Percentiles rank a stretch among this genome's conserved stretches.
Conservation (phyloP, 2,797 vertebrate species). For the Borostomias antarcticus region DNA sequence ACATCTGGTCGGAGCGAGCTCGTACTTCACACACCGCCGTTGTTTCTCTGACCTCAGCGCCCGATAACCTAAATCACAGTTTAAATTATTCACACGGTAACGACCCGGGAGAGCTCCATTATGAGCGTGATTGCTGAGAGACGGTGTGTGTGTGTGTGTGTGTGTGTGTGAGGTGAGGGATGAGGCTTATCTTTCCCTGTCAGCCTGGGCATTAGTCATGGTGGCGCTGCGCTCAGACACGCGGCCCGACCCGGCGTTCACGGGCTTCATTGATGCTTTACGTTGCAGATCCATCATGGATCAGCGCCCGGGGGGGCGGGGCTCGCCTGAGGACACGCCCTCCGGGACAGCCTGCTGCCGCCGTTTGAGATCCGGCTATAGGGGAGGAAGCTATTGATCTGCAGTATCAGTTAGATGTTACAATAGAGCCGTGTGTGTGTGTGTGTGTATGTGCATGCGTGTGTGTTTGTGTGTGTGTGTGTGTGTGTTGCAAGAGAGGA, state of each 20-base stretch:
- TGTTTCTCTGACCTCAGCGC: constrained; percentile 63
- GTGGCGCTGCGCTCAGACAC: constrained; percentile 86
- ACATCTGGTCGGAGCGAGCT: constrained; percentile 19
- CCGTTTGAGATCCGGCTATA: constrained; percentile 46
- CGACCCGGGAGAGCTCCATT: constrained; percentile 93
- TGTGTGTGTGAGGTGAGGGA: constrained; percentile 91
- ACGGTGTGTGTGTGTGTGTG: constrained; percentile 86
- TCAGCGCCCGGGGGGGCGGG: constrained; percentile 73
- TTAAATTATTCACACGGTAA: constrained; percentile 92
- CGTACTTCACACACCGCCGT: constrained; percentile 49
- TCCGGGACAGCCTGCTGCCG: constrained; percentile 65
- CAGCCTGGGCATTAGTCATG: constrained; percentile 95
- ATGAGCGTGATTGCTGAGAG: constrained; percentile 99
- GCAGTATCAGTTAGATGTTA: too few relatives aligned
- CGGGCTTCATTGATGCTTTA: constrained; percentile 93
- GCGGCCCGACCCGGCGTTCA: constrained; percentile 83
- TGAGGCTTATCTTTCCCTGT: constrained; percentile 98
- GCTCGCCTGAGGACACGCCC: constrained; percentile 83
- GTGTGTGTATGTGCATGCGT: too few relatives aligned
- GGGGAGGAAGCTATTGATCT: too few relatives aligned
- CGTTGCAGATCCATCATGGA: constrained; percentile 96
- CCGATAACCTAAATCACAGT: constrained; percentile 75
- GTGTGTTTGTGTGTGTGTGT: too few relatives aligned
- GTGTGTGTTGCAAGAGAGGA: too few relatives aligned
- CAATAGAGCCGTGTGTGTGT: too few relatives aligned